These are phyloP conservation scores for Bombyx mori DNA, from an alignment of 1,140 invertebrate genomes.

Conservation along the genomic window ASM3026992v2 NC_085119.1:11004001-11004500, in stretches of 20 bases:
- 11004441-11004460: slow-evolving; percentile 2
- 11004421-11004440: slow-evolving; percentile 1
- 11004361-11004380: slow-evolving; percentile 56
- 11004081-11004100: not conserved
- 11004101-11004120: slow-evolving; percentile 1
- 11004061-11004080: not conserved
- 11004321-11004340: slow-evolving; percentile 56
- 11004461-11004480: slow-evolving; percentile 9
- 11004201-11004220: slow-evolving; percentile 58
- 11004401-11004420: too few relatives aligned
- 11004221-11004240: slow-evolving; percentile 61
- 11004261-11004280: slow-evolving; percentile 54
- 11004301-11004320: slow-evolving; percentile 66
- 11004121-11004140: slow-evolving; percentile 63
- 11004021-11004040: too few relatives aligned
- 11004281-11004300: slow-evolving; percentile 61
- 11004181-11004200: slow-evolving; percentile 62
- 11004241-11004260: slow-evolving; percentile 60
- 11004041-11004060: too few relatives aligned
- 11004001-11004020: too few relatives aligned
- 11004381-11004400: slow-evolving; percentile 13
- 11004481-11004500: slow-evolving; percentile 1
- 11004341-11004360: slow-evolving; percentile 64
- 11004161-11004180: slow-evolving; percentile 55
- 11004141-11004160: slow-evolving; percentile 55